Evolutionary conservation across 2,113 vertebrate species (phyloP).

Genomic region (Coptodon bakossiorum): DNA sequence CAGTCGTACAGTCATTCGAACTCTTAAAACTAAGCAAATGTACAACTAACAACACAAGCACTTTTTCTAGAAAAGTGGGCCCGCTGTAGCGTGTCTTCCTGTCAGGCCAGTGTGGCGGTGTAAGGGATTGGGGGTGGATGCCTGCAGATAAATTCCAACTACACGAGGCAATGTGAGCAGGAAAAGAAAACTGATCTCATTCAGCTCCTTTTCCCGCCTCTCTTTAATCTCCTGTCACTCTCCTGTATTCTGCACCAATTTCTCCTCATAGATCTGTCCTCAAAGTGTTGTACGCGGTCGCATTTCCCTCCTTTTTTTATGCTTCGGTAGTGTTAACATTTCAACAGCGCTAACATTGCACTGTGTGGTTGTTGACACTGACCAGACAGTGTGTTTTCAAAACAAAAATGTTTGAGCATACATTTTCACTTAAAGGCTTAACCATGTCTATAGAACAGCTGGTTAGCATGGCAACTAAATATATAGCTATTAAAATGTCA

Average conservation of each 20-base stretch:
- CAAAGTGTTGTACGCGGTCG: neutral
- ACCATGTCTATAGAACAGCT: neutral
- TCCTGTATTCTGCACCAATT: neutral
- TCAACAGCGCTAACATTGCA: neutral
- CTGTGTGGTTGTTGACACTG: neutral
- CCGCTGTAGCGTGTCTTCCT: constrained; percentile 8
- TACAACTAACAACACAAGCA: neutral
- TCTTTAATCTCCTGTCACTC: neutral
- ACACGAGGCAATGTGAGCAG: constrained; percentile 35
- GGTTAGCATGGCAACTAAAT: neutral
- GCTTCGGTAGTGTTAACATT: neutral
- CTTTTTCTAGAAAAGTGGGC: neutral
- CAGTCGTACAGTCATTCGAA: neutral
- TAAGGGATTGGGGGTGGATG: constrained; percentile 37
- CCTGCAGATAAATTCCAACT: constrained; percentile 46
- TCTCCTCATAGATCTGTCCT: neutral
- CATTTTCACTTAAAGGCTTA: neutral
- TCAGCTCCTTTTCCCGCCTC: neutral
- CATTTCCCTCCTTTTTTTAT: neutral
- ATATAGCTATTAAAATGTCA: neutral
- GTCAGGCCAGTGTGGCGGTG: constrained; percentile 2
- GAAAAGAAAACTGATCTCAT: neutral
- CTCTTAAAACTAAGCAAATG: neutral
- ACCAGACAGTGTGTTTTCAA: neutral
- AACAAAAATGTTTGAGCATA: fast-evolving